Evolutionary conservation across 2,888 invertebrate genomes (phyloP), one percentile per base, ranked within the genome.

Genomic region (Drosophila incognita): DNA sequence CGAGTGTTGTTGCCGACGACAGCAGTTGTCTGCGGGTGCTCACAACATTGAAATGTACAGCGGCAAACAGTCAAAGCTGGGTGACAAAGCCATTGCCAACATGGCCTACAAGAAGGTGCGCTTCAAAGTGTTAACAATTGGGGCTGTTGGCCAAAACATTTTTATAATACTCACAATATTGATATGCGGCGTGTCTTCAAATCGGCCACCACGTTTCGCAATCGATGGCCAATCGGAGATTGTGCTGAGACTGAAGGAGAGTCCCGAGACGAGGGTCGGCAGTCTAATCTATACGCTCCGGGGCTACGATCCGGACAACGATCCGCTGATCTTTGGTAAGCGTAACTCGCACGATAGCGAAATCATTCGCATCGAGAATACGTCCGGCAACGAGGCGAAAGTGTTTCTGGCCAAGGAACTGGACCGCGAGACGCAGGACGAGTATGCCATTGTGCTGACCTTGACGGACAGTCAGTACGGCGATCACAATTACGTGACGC

Each of bases 211-310:
- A n/a, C 95, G 96, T 75, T 98, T 98, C 93, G 94, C 97, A 68
- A 96, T 96, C 92, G 97, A 97, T 90, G 97, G 97, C 72, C 97
- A 97, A 93, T 97, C 97, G 80, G 98, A 98, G 94, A 98, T 98
- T 88, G 97, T 98, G 78, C 94, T 98, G 88, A 95, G 97, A 92
- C 94, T 98, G 90, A 97, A 97, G 93, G 98, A 98, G 94, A 97
- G 97, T 59, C 94, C 95, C 62, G 97, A 97, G 87, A 97, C 97
- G 49, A 96, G 97, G 81, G 95, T 96, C 80, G 97, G 97, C 87
- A 96, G 96, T 82, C 93, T 97, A 83, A 96, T 98, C 92, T 97
- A 97, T 94, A 95, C 96, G 74, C 94, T 98, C 73, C 94, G 95
- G 90, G 98, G 97, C 82, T 94, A 95, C 82, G 98, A 98, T 94